Evolutionary conservation across 2,888 invertebrate species (phyloP).

Genomic region (Amphipoea oculea): DNA sequence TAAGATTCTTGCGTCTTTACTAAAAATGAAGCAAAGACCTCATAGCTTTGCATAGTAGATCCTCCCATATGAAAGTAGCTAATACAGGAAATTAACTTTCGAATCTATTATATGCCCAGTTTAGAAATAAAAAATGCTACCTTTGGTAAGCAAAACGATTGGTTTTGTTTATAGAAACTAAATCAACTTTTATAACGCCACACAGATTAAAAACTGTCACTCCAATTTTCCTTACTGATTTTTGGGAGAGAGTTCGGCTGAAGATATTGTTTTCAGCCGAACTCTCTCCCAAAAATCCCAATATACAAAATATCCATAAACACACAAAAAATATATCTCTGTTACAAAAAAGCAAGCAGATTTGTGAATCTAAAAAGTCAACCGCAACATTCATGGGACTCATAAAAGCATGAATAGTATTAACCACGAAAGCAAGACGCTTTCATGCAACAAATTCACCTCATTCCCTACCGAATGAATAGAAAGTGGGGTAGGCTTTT

Average conservation of each 20-base stretch:
- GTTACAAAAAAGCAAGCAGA: slow-evolving; percentile 47
- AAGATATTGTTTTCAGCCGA: neutral
- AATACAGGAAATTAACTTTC: no score
- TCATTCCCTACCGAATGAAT: slow-evolving; percentile 72
- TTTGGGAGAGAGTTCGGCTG: no score
- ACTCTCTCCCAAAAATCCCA: slow-evolving; percentile 10
- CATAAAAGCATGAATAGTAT: slow-evolving; percentile 71
- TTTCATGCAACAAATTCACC: slow-evolving; percentile 71
- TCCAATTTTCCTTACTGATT: neutral
- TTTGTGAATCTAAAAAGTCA: slow-evolving; percentile 62
- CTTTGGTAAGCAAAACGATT: neutral
- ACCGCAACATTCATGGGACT: slow-evolving; percentile 65
- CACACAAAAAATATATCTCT: slow-evolving; percentile 44
- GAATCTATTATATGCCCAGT: no score
- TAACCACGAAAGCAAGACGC: slow-evolving; percentile 66
- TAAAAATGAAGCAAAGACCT: no score
- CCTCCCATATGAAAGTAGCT: neutral
- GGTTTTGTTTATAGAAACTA: no score
- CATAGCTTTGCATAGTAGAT: no score
- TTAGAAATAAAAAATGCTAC: neutral
- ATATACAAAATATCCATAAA: slow-evolving; percentile 30
- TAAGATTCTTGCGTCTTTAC: no score
- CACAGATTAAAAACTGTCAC: neutral
- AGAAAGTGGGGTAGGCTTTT: slow-evolving; percentile 61
- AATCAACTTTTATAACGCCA: no score